These are phyloP conservation scores for Schlechtendalia chinensis DNA, from an alignment of 1,140 invertebrate species.

Conservation along the genomic window DNA sequence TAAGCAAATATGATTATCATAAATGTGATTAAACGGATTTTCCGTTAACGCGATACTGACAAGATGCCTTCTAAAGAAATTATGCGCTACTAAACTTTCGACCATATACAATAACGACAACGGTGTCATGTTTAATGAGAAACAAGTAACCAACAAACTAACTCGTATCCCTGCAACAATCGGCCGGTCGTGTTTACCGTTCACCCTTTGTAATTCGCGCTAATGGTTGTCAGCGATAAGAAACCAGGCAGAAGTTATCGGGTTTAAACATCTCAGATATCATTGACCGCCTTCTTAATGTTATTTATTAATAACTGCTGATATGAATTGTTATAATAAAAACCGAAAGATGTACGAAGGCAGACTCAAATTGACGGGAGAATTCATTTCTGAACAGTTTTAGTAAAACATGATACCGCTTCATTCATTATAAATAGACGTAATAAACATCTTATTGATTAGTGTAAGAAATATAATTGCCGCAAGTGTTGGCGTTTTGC, in stretches of 20 bases:
- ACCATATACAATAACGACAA: background rate
- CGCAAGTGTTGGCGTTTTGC: too few relatives aligned
- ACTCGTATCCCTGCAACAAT: background rate
- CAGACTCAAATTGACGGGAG: too few relatives aligned
- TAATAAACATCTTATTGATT: too few relatives aligned
- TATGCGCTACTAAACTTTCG: background rate
- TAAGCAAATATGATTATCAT: constrained; percentile 5
- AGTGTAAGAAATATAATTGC: too few relatives aligned
- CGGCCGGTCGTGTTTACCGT: background rate
- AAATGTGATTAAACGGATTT: background rate
- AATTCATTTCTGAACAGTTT: too few relatives aligned
- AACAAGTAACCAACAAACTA: constrained; percentile 28
- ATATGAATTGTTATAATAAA: background rate
- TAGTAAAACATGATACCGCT: too few relatives aligned
- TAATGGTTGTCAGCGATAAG: background rate
- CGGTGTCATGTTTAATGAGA: constrained; percentile 11
- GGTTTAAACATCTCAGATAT: background rate
- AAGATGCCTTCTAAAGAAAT: constrained; percentile 11
- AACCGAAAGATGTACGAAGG: too few relatives aligned
- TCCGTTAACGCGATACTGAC: background rate
- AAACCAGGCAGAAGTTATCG: background rate
- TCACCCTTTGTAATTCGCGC: background rate
- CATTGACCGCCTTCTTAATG: background rate
- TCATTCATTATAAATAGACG: too few relatives aligned
- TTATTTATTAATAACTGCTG: background rate